Percentiles rank a stretch among this genome's conserved stretches.
These are phyloP conservation scores for Elgaria multicarinata DNA, from an alignment of 2,113 vertebrate species.

Conservation along the genomic window DNA sequence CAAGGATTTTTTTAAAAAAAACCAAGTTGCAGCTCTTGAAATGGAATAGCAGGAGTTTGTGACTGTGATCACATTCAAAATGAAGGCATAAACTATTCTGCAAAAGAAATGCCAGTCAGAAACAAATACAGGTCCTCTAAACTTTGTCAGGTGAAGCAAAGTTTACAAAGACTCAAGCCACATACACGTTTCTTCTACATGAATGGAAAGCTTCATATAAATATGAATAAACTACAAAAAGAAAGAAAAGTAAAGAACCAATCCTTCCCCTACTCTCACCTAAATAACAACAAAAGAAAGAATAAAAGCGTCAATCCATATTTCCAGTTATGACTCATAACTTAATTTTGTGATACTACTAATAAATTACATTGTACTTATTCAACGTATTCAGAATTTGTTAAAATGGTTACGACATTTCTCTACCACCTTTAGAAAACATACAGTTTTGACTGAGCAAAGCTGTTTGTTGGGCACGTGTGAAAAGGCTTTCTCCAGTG, in stretches of 20 bases:
- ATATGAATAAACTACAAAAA: neutral
- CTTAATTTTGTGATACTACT: neutral
- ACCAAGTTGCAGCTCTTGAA: neutral
- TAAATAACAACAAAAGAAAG: neutral
- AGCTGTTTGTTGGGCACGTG: neutral
- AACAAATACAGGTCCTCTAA: neutral
- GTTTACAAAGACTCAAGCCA: neutral
- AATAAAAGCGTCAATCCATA: neutral
- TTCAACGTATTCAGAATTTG: neutral
- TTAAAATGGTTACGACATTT: neutral
- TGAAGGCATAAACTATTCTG: neutral
- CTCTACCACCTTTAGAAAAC: neutral
- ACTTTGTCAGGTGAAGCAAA: neutral
- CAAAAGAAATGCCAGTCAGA: neutral
- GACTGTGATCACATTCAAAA: neutral
- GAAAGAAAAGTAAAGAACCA: neutral
- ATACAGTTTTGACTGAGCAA: neutral
- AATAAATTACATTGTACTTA: conserved; percentile 3
- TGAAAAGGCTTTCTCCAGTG: too few species aligned
- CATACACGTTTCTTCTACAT: neutral
- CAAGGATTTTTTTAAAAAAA: neutral
- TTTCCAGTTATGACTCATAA: neutral
- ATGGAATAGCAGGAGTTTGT: neutral
- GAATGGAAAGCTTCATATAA: neutral
- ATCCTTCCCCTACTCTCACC: neutral